Conservation (phyloP, 2,797 vertebrate genomes). For the Adrianichthys oophorus region DNA sequence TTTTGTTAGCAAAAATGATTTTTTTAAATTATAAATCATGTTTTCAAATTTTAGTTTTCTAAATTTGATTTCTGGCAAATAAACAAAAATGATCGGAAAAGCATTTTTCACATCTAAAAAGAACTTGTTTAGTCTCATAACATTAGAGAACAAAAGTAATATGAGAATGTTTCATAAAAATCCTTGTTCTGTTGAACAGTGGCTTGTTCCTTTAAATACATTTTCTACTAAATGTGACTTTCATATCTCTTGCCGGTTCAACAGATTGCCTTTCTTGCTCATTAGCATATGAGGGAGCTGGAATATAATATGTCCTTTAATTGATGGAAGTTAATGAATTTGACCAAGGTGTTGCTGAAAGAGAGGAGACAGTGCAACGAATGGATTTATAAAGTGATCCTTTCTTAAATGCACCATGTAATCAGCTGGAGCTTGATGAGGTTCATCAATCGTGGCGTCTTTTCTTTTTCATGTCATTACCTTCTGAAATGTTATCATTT, state of each 20-base stretch:
- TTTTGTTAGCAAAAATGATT: too few species aligned
- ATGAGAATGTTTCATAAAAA: too few species aligned
- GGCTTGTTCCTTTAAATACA: too few species aligned
- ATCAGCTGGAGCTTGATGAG: constrained; percentile 50
- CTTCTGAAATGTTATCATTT: constrained; percentile 43
- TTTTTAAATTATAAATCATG: too few species aligned
- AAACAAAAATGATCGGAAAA: too few species aligned
- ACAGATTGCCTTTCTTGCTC: constrained; percentile 40
- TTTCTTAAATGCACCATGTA: constrained; percentile 29
- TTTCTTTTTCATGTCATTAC: constrained; percentile 20
- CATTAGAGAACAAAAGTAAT: too few species aligned
- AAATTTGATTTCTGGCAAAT: too few species aligned
- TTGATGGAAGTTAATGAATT: constrained; percentile 74
- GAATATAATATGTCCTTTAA: constrained; percentile 72
- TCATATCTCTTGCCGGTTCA: constrained; percentile 16
- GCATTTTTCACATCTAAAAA: too few species aligned
- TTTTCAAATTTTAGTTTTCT: too few species aligned
- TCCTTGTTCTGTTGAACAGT: too few species aligned
- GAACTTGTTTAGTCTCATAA: too few species aligned
- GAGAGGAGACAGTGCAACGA: constrained; percentile 14
- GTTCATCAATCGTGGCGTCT: constrained; percentile 33
- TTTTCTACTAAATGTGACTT: too few species aligned
- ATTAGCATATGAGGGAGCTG: constrained; percentile 74
- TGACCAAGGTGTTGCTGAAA: constrained; percentile 40
- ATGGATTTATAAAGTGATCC: constrained; percentile 24